These are phyloP conservation scores for Idaea biselata DNA, from an alignment of 2,888 invertebrate genomes.

Conservation along the genomic window DNA sequence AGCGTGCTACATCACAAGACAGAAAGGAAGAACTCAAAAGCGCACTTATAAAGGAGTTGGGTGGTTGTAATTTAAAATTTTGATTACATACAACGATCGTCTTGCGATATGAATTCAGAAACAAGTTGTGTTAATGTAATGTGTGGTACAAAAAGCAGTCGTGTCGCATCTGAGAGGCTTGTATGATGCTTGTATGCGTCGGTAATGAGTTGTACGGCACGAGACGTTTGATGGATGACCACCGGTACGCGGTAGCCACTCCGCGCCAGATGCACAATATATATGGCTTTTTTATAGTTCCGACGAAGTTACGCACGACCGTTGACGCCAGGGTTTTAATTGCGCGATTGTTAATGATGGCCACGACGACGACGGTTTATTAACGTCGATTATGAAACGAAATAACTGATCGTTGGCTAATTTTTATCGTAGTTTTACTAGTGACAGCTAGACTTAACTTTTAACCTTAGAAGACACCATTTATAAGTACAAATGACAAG, in stretches of 20 bases:
- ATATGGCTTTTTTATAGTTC: background rate
- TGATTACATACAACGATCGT: background rate
- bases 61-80: background rate
- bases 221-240: conserved; percentile 25
- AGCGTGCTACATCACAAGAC: background rate
- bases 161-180: background rate
- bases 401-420: background rate
- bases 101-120: conserved; percentile 12
- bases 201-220: conserved; percentile 24
- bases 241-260: conserved; percentile 17
- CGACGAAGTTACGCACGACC: background rate
- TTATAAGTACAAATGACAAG: no score
- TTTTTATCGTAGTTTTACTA: background rate
- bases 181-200: background rate
- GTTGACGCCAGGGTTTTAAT: background rate
- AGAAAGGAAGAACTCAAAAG: background rate
- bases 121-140: conserved; percentile 21
- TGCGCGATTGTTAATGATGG: background rate
- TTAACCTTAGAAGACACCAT: background rate
- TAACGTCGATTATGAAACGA: background rate
- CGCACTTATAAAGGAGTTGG: background rate
- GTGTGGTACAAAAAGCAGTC: conserved; percentile 17
- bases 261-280: background rate
- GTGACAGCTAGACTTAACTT: background rate
- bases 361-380: no score